Base-by-base conservation (phyloP, 2,113 vertebrate species). In the Amphilophus citrinellus region DNA sequence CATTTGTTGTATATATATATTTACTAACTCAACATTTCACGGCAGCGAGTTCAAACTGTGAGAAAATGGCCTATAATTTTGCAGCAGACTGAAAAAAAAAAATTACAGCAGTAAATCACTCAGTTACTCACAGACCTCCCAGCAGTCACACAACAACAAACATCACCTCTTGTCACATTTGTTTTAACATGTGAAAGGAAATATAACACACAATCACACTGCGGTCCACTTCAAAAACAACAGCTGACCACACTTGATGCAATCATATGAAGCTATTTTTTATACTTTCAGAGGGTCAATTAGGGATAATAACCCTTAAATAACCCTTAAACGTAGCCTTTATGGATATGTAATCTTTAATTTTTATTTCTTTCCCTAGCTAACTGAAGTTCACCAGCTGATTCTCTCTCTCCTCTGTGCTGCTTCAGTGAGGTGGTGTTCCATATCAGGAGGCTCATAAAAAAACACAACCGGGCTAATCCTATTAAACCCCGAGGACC, bases 381-480 rank as follows among this genome's bases (percentile, higher is more conserved):
- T 75, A 59, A 83, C 42, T 50, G 30, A 76, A 27, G 24, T 61
- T 53, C 75, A 83, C 3, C 53, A 10, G 61, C 24, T 77, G 77
- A 83, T 90, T 82, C 89, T 87, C 81, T 87, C 81, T 86, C 77
- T 73, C 32, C 66, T 73, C 61, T 75, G 79, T 56, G 76, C 80
- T 57, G 79, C 68, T 73, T 80, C 78, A 56, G 56, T 47, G 37
- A 73, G 83, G 82, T 60, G 47, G 5, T 3, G 84, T 65, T 79
- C 84, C 77, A 75, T 53, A 80, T 30, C 77, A 84, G 87, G 86
- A 58, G 53, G 4, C 87, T 83, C 84, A 61, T 75, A 47, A 42
- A 71, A 78, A 91, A 88, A 90, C 83, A 86, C 17, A 53, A 68
- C 47, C 59, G 6, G 44, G 63, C 73, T 90, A 87, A 92, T 93